Evolutionary conservation across 2,888 invertebrate genomes (phyloP), one percentile per base, ranked within the genome.

Genomic region (Parnassius glacialis): DNA sequence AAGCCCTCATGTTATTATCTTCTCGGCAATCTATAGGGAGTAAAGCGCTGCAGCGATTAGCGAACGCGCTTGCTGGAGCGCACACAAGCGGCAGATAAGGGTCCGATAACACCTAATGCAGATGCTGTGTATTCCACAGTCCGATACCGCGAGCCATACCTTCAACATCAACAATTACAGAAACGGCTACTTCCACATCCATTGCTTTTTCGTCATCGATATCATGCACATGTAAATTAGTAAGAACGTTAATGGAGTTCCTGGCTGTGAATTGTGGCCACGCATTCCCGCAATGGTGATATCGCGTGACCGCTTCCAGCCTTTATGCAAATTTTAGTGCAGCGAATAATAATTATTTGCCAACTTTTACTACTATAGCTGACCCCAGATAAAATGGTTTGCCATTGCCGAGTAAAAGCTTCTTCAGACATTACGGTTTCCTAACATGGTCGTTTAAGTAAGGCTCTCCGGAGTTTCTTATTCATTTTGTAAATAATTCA

Each of bases 1-100:
- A 85, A 83, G 79, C 83, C 84, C 80, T 79, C 74, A 77, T 72
- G 76, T 76, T 72, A 78, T 84, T 84, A 84, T 85, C 85, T 75
- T 69, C 68, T 72, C 73, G 79, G 74, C 77, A 78, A 85, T 85
- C 83, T 82, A 75, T 79, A 75, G 83, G 80, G 81, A 79, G 81
- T 71, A 77, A 81, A 78, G 76, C 79, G 80, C 79, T 82, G 79
- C 79, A 74, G 75, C 81, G 87, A 90, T 89, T 88, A 87, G 84
- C 83, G 75, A 83, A 79, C 77, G 76, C 76, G 81, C 79, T 82
- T 76, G 70, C 72, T 77, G 74, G 78, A 76, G 85, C 87, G 81
- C 80, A 80, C 66, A 71, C 70, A 59, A 66, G 65, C 77, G 78
- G 74, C 69, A 73, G 83, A 85, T 85, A 84, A 83, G 78, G 73